phyloP scores from a whole-genome alignment of 2,113 vertebrate species.

The Pipra filicauda region DNA sequence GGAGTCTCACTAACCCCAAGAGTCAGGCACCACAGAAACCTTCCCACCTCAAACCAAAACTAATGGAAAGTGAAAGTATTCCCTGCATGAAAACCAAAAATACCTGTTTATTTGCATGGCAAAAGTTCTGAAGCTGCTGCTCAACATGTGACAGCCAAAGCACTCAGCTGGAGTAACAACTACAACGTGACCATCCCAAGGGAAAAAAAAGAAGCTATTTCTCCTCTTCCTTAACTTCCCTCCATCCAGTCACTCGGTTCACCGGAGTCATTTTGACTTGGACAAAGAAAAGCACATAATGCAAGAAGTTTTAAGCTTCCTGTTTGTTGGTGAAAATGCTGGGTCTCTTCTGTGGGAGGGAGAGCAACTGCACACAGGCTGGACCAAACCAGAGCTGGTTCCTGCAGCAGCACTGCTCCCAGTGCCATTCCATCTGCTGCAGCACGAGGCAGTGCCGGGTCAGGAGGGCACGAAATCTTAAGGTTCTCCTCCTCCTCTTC shows the following conservation, averaged over 20 bases:
- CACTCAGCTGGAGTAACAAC: not conserved
- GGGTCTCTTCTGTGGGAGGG: not conserved
- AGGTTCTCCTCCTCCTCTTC: not conserved
- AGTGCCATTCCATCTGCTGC: not conserved
- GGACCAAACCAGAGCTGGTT: not conserved
- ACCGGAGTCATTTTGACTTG: not conserved
- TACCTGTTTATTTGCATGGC: not conserved
- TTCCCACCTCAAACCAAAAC: not conserved
- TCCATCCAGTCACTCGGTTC: not conserved
- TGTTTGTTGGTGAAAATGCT: not conserved
- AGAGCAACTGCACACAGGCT: not conserved
- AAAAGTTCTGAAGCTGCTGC: not conserved
- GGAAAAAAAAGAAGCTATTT: not conserved
- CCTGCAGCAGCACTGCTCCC: not conserved
- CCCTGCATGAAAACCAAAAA: not conserved
- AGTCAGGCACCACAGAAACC: not conserved
- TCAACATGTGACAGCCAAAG: not conserved
- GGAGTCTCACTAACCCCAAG: not conserved
- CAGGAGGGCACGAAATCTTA: not conserved
- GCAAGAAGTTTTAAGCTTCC: not conserved
- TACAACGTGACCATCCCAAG: not conserved
- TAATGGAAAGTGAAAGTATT: not conserved
- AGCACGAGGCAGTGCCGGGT: not conserved
- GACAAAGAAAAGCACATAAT: not conserved
- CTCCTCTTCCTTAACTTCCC: not conserved